A percentile compares a stretch with the other conserved stretches of the same genome.
Conservation (phyloP, 2,797 vertebrate species). For the Corythornis leucogaster region DNA sequence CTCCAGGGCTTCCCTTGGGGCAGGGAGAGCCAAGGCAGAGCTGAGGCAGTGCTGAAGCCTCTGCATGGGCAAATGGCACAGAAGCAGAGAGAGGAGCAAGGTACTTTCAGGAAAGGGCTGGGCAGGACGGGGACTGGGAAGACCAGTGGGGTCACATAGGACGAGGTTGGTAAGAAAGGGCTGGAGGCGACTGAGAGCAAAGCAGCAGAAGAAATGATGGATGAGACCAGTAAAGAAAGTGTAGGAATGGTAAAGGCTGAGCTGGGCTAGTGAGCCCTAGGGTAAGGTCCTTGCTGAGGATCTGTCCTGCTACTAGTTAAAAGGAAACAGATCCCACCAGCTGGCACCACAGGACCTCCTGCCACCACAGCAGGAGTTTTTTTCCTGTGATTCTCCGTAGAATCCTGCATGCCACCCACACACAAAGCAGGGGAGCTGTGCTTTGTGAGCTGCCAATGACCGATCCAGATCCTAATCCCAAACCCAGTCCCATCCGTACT, state of each 20-base stretch:
- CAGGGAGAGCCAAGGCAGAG: not conserved
- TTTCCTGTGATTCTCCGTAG: not conserved
- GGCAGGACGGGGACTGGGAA: not conserved
- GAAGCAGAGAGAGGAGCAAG: not conserved
- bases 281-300: not conserved
- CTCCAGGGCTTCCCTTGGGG: accelerated
- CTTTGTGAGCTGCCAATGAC: accelerated
- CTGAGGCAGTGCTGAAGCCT: accelerated
- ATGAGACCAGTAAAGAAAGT: not conserved
- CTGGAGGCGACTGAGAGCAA: not conserved
- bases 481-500: accelerated
- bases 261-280: not conserved
- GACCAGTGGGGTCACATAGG: not conserved
- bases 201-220: not conserved
- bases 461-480: accelerated
- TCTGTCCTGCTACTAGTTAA: not conserved
- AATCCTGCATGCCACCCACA: accelerated
- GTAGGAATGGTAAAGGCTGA: not conserved
- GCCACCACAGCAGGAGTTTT: not conserved
- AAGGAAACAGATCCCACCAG: not conserved
- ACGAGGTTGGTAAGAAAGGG: not conserved
- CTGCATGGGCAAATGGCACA: accelerated
- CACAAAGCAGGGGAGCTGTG: not conserved
- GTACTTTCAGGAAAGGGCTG: not conserved
- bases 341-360: accelerated